Evolutionary conservation across 2,888 invertebrate species (phyloP).

Genomic region (Romanomermis culicivorax): DNA sequence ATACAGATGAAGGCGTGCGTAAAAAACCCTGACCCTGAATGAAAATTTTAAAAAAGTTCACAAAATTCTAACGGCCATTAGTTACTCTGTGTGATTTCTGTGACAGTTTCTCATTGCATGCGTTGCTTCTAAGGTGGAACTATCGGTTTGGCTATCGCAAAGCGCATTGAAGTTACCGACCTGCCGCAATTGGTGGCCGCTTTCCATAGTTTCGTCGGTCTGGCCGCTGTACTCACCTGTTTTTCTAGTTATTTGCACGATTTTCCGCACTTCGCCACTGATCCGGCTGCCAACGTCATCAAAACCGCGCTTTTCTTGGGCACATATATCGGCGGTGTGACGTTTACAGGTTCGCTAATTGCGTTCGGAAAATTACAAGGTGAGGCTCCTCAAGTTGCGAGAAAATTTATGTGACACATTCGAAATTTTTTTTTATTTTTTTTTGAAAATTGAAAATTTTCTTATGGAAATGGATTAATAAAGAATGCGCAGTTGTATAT

Average conservation of each 20-base stretch:
- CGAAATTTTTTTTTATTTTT: too few species aligned
- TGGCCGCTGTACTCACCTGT: constrained; percentile 67
- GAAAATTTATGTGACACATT: background rate
- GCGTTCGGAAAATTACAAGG: constrained; percentile 71
- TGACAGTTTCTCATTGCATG: background rate
- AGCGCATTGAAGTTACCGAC: constrained; percentile 54
- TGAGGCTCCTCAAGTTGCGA: too few species aligned
- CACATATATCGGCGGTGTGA: constrained; percentile 69
- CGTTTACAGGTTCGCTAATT: constrained; percentile 64
- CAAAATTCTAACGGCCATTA: too few species aligned
- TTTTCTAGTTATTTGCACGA: constrained; percentile 61
- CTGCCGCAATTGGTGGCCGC: constrained; percentile 70
- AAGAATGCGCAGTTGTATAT: too few species aligned
- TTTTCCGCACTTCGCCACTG: constrained; percentile 54
- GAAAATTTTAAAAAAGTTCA: too few species aligned
- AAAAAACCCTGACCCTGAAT: too few species aligned
- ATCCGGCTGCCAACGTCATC: constrained; percentile 55
- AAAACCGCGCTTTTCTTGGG: constrained; percentile 66
- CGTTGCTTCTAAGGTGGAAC: constrained; percentile 37
- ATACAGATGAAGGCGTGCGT: too few species aligned
- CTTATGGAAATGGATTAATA: too few species aligned
- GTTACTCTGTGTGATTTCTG: too few species aligned
- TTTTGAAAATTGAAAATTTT: too few species aligned
- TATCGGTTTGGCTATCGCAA: constrained; percentile 52
- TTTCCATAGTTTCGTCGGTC: constrained; percentile 60